Base-by-base conservation (phyloP, 1,140 invertebrate genomes). In the Microplitis demolitor region DNA sequence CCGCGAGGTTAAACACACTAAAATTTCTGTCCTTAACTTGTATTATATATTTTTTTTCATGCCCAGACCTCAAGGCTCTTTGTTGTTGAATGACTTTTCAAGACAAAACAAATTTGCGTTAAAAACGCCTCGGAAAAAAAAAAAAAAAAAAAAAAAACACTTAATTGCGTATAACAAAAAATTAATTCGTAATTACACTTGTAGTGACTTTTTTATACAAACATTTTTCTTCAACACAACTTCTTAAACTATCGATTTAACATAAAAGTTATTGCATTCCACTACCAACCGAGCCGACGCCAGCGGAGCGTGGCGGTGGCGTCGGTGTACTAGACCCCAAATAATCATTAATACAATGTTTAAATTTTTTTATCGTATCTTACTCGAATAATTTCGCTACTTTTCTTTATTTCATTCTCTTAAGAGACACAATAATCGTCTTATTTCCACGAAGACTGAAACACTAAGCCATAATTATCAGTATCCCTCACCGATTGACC, bases 401-500 rank as follows among this genome's bases (percentile, higher is more conserved):
- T 14, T 60, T n/a, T 64, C 33, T 64, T 14, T 60, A 34, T 71
- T 58, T 64, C 33, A 14, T 70, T 45, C 63, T 71, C 54, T 24
- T 24, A 24, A 24, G 45, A 56, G 35, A 56, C 61, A 45, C 63
- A 73, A 50, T 35, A 73, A 72, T 73, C 63, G 68, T 54, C 71
- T 54, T 71, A 69, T 71, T 80, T 81, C 78, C 74, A 58, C 77
- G 77, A 79, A 80, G 73, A 75, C 78, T 70, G 66, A 78, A 76
- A 78, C 50, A 33, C 50, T 50, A 67, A 74, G 69, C 63, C 51
- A 71, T 78, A 81, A 82, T 83, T 82, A 80, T 83, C 77, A 58
- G 16, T 72, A 70, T 71, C 70, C 73, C 76, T 76, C 76, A 35
- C 24, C 62, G 77, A 80, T 81, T 79, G 66, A 77, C 76, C 67